Percentiles rank a stretch among this genome's conserved stretches.
phyloP scores from a whole-genome alignment of 2,888 invertebrate genomes.

The Gandaritis pyraliata region DNA sequence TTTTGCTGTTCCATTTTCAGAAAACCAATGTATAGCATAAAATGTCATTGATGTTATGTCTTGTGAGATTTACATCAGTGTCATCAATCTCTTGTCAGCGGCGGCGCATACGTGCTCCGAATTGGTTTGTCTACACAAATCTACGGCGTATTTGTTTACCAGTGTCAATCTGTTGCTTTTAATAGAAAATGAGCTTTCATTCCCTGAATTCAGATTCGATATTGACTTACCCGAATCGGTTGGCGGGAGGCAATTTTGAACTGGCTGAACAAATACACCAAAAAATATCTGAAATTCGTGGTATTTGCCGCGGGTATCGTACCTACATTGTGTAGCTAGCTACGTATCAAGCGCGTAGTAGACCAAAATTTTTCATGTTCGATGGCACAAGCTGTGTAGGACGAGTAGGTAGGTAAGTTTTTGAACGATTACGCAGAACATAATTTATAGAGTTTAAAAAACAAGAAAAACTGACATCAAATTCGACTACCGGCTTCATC shows the following conservation, averaged over 20 bases:
- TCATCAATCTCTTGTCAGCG: conserved; percentile 52
- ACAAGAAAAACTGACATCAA: too few species aligned
- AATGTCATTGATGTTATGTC: conserved; percentile 22
- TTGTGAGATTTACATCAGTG: conserved; percentile 41
- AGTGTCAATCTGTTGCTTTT: conserved; percentile 22
- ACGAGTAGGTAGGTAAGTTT: too few species aligned
- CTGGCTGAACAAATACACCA: not conserved
- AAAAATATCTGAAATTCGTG: conserved; percentile 1
- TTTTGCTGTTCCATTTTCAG: too few species aligned
- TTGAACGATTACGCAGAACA: too few species aligned
- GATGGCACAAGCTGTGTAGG: too few species aligned
- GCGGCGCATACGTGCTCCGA: conserved; percentile 51
- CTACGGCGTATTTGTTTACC: conserved; percentile 47
- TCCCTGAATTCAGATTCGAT: conserved; percentile 9
- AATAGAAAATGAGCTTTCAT: conserved; percentile 17
- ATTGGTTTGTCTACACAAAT: conserved; percentile 60
- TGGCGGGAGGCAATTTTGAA: not conserved
- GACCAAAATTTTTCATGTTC: too few species aligned
- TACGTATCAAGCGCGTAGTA: too few species aligned
- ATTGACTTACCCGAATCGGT: not conserved
- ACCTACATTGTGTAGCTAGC: too few species aligned
- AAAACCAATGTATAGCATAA: too few species aligned
- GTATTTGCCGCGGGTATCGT: not conserved
- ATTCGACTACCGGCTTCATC: too few species aligned
- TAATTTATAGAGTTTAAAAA: too few species aligned